phyloP scores from a whole-genome alignment of 2,797 vertebrate genomes.

The Danionella dracula region DNA sequence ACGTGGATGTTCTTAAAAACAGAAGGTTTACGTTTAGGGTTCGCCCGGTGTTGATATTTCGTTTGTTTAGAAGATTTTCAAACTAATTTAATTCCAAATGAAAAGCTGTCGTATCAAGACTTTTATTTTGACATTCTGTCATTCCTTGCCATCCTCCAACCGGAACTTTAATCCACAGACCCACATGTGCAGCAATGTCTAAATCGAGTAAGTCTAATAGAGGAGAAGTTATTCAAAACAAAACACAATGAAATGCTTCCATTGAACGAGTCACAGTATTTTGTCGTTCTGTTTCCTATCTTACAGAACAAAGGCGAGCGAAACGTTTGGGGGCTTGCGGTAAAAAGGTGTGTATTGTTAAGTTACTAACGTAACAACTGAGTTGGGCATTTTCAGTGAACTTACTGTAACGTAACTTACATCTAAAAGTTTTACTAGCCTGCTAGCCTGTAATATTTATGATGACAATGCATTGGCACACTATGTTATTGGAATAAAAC shows the following conservation, averaged over 20 bases:
- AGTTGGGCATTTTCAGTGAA: not conserved
- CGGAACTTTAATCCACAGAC: not conserved
- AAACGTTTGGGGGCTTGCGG: slow-evolving; percentile 63
- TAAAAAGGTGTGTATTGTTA: slow-evolving; percentile 60
- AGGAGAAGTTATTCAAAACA: not conserved
- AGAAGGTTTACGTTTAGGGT: too few relatives aligned
- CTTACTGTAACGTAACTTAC: not conserved
- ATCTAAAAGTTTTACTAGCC: too few relatives aligned
- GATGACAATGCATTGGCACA: too few relatives aligned
- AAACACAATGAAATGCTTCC: too few relatives aligned
- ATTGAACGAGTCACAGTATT: too few relatives aligned
- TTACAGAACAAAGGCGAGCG: slow-evolving; percentile 71
- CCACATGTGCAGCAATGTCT: slow-evolving; percentile 66
- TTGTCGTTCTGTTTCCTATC: not conserved
- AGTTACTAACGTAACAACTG: not conserved
- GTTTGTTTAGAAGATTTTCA: too few relatives aligned
- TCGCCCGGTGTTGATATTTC: too few relatives aligned
- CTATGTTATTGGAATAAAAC: too few relatives aligned
- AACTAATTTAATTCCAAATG: too few relatives aligned
- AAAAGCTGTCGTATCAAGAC: not conserved
- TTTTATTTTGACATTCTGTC: slow-evolving; percentile 51
- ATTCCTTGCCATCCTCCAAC: slow-evolving; percentile 2
- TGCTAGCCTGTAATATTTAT: too few relatives aligned
- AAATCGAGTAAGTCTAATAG: slow-evolving; percentile 65
- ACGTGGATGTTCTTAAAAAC: too few relatives aligned